Base-by-base conservation (phyloP, 2,797 vertebrate genomes). In the Protosalanx chinensis region DNA sequence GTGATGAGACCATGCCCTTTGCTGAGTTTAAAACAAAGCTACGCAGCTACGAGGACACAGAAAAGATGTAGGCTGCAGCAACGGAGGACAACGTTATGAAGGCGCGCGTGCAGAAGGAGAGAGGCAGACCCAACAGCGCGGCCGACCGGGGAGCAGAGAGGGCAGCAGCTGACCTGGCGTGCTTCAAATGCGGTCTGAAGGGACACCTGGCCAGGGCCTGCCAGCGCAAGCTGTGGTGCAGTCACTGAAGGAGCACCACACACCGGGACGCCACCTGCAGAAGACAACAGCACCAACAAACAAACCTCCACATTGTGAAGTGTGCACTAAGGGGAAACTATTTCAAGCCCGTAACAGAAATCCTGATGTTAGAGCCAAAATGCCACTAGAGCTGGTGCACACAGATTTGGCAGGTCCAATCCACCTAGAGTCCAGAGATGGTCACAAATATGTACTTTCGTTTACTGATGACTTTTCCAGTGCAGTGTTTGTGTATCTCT, bases 21-120 rank as follows among this genome's bases (percentile, higher is more conserved):
- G 0, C 68, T 20, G 71, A 85, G 30, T 82, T 86, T 8, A 84
- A 82, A 13, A 81, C 63, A 41, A 79, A 67, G 20, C 33, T 85
- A 1, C 1, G 69, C 0, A 4, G 74, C 7, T 82, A 67, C 68
- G 74, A 80, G 46, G 74, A 75, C 5, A 3, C 57, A 0, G 72
- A 78, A 6, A 74, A 71, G 49, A 64, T 67, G 10, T 64, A 27
- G 0, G 56, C 0, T 0, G 2, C 32, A 15, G 64, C 32, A 1
- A 2, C 30, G 0, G 56, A 60, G 2, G 75, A 79, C 6, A 77
- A 71, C 8, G 72, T 77, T 6, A 77, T 76, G 74, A 76, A 74
- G 2, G 2, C 15, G 16, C 29, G 46, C 18, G 65, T 74, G 37
- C 67, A 71, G 15, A 68, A 49, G 70, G 76, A 49, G 63, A 75